Base-by-base conservation (phyloP, 2,888 invertebrate genomes). In the Suillia variegata region DNA sequence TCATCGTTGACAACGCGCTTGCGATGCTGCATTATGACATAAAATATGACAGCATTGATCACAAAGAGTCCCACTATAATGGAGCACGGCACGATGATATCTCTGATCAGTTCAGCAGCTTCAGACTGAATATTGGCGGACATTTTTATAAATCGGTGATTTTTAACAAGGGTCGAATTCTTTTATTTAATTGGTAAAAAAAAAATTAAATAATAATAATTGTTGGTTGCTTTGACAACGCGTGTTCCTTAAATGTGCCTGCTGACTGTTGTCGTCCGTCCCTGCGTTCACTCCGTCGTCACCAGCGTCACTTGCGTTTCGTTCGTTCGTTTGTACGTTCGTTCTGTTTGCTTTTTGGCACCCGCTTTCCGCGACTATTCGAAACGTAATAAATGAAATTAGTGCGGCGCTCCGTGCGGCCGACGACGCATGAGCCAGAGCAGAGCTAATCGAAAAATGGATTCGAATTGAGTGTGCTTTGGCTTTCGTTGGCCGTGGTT, bases 31-130 rank as follows among this genome's bases (percentile, higher is more conserved):
- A 74, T 64, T 21, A 79, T 77, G 50, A 65, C 63, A 20, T 61
- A 68, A 42, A 78, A 66, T 21, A 79, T 58, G 34, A 79, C 57
- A 5, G 64, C 70, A 56, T 77, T 79, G 17, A 73, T 33, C n/a
- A 68, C 53, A 22, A 76, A 68, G 2, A 78, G 21, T 12, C 42
- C 48, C 48, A 65, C 26, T 13, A 78, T 58, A 1, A 78, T 64
- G 1, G 69, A 51, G 2, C 59, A 53, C 15, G 77, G 77, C 50
- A 76, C 66, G 12, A 78, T 51, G 20, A 78, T 67, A 49, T 78
- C 77, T 33, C 61, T 62, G 17, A 74, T 61, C 10, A 78, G 52
- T 51, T 68, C 70, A 47, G 67, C 67, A 48, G 54, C 53, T 18
- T 58, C 54, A 56, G 47, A 54, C 52, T 59, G 61, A 71, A 74